phyloP scores from a whole-genome alignment of 2,888 invertebrate species.

The Pediacus dermestoides region DNA sequence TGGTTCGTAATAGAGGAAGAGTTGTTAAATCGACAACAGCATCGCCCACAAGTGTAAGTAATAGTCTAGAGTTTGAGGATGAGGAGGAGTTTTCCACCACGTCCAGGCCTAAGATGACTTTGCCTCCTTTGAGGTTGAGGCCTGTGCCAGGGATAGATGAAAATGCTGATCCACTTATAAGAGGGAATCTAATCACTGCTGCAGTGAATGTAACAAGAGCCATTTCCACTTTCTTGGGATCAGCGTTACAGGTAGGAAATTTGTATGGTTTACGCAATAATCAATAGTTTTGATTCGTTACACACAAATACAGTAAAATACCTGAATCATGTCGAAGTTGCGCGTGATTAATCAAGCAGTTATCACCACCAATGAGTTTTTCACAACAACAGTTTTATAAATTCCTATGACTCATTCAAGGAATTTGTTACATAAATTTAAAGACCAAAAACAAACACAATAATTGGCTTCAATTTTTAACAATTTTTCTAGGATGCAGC shows the following conservation, averaged over 20 bases:
- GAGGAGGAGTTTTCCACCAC: conserved; percentile 22
- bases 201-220: conserved; percentile 75
- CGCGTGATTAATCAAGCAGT: too few species aligned
- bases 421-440: too few species aligned
- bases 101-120: conserved; percentile 25
- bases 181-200: conserved; percentile 62
- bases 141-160: conserved; percentile 45
- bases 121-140: conserved; percentile 45
- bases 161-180: conserved; percentile 40
- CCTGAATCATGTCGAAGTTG: too few species aligned
- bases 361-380: too few species aligned
- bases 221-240: conserved; percentile 73
- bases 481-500: conserved; percentile 38
- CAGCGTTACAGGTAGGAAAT: conserved; percentile 66
- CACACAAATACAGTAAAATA: neutral
- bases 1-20: conserved; percentile 11
- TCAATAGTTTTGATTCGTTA: neutral
- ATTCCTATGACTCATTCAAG: too few species aligned
- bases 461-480: conserved; percentile 7
- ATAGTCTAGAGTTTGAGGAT: conserved; percentile 26
- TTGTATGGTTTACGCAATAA: conserved; percentile 1
- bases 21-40: conserved; percentile 23
- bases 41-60: conserved; percentile 25
- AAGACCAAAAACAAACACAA: too few species aligned
- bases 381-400: too few species aligned